These are phyloP conservation scores for Platalea minor DNA, from an alignment of 2,797 vertebrate species.

Conservation along the genomic window DNA sequence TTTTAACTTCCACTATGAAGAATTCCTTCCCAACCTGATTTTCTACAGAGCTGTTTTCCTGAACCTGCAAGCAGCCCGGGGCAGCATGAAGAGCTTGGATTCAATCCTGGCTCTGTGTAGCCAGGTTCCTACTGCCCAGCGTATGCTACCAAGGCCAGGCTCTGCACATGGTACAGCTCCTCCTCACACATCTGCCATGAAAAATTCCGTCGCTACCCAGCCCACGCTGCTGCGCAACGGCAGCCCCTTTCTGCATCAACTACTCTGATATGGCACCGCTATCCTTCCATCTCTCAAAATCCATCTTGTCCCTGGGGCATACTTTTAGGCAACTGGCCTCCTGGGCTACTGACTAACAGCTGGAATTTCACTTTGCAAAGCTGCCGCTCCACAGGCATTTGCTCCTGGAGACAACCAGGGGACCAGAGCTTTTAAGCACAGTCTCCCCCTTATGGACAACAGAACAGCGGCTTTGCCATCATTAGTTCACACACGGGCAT, in stretches of 20 bases:
- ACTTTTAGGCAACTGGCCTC: neutral
- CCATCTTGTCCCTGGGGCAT: neutral
- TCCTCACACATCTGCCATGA: neutral
- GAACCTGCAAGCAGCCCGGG: neutral
- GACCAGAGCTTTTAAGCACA: neutral
- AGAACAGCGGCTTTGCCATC: neutral
- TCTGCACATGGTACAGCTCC: neutral
- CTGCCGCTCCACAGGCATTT: neutral
- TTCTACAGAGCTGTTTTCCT: neutral
- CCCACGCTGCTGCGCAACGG: neutral
- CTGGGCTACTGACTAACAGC: neutral
- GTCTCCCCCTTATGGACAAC: neutral
- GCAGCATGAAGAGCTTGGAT: neutral
- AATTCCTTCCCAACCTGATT: neutral
- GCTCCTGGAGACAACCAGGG: neutral
- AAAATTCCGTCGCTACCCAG: neutral
- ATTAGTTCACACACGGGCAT: neutral
- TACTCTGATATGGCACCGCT: neutral
- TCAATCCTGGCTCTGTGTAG: neutral
- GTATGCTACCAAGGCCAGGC: neutral
- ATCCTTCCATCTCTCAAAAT: neutral
- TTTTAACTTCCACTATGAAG: neutral
- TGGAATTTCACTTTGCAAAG: conserved; percentile 14
- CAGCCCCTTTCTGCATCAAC: neutral
- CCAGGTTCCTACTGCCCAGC: neutral